Evolutionary conservation across 1,140 invertebrate genomes (phyloP).

Genomic region (Diachasma alloeum): DNA sequence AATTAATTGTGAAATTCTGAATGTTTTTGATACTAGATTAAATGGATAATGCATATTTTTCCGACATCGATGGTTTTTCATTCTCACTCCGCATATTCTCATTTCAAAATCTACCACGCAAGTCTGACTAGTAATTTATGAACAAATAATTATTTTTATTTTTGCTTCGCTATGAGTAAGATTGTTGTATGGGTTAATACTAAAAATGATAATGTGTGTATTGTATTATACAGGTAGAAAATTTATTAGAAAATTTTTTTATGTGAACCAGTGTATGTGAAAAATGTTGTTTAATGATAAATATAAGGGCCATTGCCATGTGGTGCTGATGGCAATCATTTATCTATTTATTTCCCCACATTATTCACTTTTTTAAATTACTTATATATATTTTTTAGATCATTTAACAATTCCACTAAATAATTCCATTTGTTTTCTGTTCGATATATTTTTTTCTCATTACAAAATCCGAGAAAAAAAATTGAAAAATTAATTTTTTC

Average conservation of each 20-base stretch:
- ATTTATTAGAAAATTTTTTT: neutral
- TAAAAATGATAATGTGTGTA: neutral
- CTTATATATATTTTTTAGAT: too few species aligned
- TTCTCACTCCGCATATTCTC: neutral
- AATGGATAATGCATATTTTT: neutral
- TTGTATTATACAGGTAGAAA: neutral
- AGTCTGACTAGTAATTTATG: conserved; percentile 30
- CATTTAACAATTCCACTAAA: too few species aligned
- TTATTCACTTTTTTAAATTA: too few species aligned
- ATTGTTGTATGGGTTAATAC: neutral
- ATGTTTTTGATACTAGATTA: too few species aligned
- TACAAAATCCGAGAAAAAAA: too few species aligned
- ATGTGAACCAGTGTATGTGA: conserved; percentile 11
- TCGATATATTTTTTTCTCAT: too few species aligned
- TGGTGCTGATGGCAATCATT: neutral
- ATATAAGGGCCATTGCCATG: neutral
- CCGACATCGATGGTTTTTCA: neutral
- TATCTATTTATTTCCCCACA: neutral
- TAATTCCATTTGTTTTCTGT: too few species aligned
- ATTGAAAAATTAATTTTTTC: too few species aligned
- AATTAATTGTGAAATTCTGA: neutral
- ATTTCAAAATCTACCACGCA: conserved; percentile 22
- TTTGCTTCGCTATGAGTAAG: conserved; percentile 6
- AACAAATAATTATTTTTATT: conserved; percentile 13
- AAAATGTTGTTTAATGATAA: neutral